Conservation (phyloP, 2,797 vertebrate genomes). For the Eremophila alpestris region DNA sequence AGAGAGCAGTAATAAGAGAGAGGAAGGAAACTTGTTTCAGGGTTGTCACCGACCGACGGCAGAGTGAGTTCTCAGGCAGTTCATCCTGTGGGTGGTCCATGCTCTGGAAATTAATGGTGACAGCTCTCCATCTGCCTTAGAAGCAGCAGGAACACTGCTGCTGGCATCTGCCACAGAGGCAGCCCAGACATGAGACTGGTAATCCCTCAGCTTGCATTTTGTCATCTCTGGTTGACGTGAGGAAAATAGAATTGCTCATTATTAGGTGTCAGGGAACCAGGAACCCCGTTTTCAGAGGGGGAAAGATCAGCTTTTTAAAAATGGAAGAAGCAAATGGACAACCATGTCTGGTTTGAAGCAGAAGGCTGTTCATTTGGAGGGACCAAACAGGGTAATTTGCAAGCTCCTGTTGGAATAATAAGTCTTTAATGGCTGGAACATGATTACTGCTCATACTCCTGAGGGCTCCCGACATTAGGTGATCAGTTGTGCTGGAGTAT, state of each 20-base stretch:
- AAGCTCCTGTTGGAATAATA: background rate
- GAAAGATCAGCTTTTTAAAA: background rate
- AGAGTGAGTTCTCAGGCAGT: background rate
- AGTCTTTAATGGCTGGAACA: background rate
- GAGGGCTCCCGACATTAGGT: accelerated
- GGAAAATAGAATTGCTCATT: background rate
- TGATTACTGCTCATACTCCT: background rate
- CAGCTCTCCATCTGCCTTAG: background rate
- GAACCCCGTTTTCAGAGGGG: background rate
- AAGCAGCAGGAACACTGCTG: background rate
- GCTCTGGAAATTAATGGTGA: background rate
- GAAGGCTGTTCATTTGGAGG: background rate
- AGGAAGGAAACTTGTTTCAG: background rate
- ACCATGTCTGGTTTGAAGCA: background rate
- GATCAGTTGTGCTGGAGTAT: background rate
- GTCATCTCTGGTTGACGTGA: background rate
- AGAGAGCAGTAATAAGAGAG: background rate
- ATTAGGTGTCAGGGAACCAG: accelerated
- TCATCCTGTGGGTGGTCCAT: background rate
- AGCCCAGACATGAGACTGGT: background rate
- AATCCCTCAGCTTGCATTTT: background rate
- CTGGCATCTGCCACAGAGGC: background rate
- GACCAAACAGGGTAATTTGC: background rate
- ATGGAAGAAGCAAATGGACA: background rate
- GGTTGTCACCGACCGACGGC: accelerated